These are phyloP conservation scores for Prietella phreatophila DNA, from an alignment of 2,113 vertebrate species.

Conservation along the genomic window DNA sequence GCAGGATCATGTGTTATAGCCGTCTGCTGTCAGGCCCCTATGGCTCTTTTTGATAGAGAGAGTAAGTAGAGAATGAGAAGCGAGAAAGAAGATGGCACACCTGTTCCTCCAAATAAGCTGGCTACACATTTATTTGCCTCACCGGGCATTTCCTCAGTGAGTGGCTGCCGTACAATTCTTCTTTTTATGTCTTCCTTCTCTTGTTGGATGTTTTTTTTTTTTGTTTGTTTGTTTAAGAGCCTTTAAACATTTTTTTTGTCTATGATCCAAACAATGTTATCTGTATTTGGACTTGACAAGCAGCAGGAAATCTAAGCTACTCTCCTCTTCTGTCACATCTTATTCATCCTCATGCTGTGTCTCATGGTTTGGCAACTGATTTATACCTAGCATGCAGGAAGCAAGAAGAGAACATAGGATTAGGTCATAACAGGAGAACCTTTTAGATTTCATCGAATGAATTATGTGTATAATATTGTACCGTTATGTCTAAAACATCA, in stretches of 20 bases:
- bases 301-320: neutral
- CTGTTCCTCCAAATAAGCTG: slow-evolving; percentile 35
- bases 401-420: slow-evolving; percentile 21
- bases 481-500: neutral
- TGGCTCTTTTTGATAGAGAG: slow-evolving; percentile 19
- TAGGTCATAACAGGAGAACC: neutral
- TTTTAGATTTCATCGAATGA: neutral
- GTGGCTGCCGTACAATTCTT: neutral
- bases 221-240: neutral
- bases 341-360: slow-evolving; percentile 22
- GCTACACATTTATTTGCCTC: slow-evolving; percentile 11
- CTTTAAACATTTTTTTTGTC: neutral
- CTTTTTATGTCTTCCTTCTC: neutral
- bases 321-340: slow-evolving; percentile 25
- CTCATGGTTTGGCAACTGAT: neutral
- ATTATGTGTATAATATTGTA: neutral
- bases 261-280: neutral
- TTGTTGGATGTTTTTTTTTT: neutral
- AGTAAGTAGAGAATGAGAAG: neutral
- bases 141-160: neutral
- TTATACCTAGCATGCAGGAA: neutral
- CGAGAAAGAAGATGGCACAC: slow-evolving; percentile 12
- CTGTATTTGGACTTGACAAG: neutral
- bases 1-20: neutral
- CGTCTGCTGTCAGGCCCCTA: neutral